Evolutionary conservation across 2,113 vertebrate species (phyloP), one percentile per base, ranked within the genome.

Genomic region (Phaetusa simplex): DNA sequence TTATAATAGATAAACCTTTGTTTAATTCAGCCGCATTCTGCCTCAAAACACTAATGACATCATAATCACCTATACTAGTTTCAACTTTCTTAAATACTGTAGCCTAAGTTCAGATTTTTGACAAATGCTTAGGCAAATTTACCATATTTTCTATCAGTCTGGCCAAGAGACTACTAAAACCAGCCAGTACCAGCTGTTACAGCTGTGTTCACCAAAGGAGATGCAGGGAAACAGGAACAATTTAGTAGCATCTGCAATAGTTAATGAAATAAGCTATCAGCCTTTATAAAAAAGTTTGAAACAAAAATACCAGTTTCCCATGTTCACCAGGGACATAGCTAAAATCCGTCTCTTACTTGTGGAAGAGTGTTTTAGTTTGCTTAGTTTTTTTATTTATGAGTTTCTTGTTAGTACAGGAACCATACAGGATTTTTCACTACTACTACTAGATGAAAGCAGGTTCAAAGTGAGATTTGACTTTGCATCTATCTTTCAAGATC

Each of bases 281-380:
- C 32, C 64, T 82, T 95, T 83, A 82, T 85, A 40, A 95, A 52
- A 92, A 94, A 94, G 78, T 77, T 94, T 92, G 53, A n/a, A 95
- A 90, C 74, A 95, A 97, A 98, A 98, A 98, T 97, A 98, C 95
- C 95, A 82, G 59, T 91, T 97, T 89, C 90, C 95, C 24, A 22
- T 38, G 26, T 61, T 95, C 59, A 77, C 59, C 87, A 30, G 20
- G 24, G 14, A 92, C 49, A 34, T 70, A 87, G 93, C 66, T 73
- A 84, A 97, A 98, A 97, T 96, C 96, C 79, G 89, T 85, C 92
- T 93, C 61, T 94, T 96, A 79, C 36, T 77, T 91, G 55, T 14
- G 34, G 38, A 74, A 50, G 27, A 32, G 21, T 78, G 53, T 89
- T 82, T 82, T 14, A 52, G 30, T 65, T 78, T 82, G 29, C 52